Evolutionary conservation across 2,797 vertebrate genomes (phyloP).

Genomic region (Lophotriccus pileatus): DNA sequence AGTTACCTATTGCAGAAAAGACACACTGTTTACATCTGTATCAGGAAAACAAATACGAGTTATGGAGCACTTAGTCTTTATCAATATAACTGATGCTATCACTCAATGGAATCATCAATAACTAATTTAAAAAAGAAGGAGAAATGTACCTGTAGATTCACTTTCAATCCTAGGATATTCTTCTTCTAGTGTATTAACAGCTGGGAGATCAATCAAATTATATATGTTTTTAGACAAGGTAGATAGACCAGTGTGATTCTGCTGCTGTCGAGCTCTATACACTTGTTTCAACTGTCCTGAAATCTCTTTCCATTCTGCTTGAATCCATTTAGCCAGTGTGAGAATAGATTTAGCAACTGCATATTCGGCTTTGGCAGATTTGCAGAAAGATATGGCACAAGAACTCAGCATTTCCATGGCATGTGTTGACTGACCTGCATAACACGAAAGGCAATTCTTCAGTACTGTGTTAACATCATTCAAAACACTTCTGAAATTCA

Average conservation of each 20-base stretch:
- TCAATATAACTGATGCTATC: neutral
- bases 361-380: slow-evolving; percentile 89
- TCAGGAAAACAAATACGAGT: neutral
- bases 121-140: neutral
- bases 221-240: slow-evolving; percentile 80
- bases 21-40: accelerated
- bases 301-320: slow-evolving; percentile 98
- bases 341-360: slow-evolving; percentile 94
- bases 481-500: neutral
- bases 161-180: slow-evolving; percentile 80
- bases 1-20: neutral
- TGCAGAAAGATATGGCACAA: slow-evolving; percentile 91
- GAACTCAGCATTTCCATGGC: slow-evolving; percentile 98
- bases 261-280: slow-evolving; percentile 80
- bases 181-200: slow-evolving; percentile 74
- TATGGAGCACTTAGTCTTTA: neutral
- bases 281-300: slow-evolving; percentile 94
- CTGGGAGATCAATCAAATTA: slow-evolving; percentile 75
- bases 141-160: slow-evolving; percentile 79
- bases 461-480: neutral
- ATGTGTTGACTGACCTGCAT: slow-evolving; percentile 87
- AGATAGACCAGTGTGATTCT: slow-evolving; percentile 75
- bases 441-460: neutral
- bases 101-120: neutral
- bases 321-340: slow-evolving; percentile 94